Evolutionary conservation across 1,140 invertebrate species (phyloP), one percentile per base, ranked within the genome.

Genomic region (Papilio polyxenes): DNA sequence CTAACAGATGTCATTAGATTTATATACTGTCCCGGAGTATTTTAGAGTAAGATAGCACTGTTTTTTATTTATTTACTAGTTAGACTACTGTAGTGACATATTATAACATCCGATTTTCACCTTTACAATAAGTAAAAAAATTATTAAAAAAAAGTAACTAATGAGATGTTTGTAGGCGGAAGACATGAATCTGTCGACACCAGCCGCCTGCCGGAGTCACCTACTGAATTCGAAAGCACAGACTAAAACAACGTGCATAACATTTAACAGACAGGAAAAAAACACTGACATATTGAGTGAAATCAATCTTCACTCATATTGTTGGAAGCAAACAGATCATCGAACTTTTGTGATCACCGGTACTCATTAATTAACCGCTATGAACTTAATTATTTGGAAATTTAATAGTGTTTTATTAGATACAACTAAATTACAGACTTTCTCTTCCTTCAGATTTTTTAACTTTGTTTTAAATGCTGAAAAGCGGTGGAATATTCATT

Each of bases 121-220:
- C 37, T 53, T 65, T 40, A 80, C 49, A 65, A 48, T n/a, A 80
- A 62, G 17, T 40, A 15, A 69, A 44, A 10, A 48, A 65, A 8
- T 23, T 17, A 59, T 37, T n/a, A n/a, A n/a, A 80, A 62, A 80
- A 80, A 80, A 40, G 23, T 65, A 80, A 51, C 59, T 80, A 80
- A 80, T 69, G 78, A 80, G 15, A 80, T 48, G 78, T 44, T 15
- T 15, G 78, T 65, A 69, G 56, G 56, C 78, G 78, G 78, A 80
- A 80, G 78, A 40, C 78, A 80, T 80, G 77, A 80, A 80, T 80
- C 78, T 65, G 78, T 80, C 78, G 78, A 80, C 78, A 59, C 76
- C 37, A 17, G 76, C 76, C 20, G 78, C 59, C 59, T 51, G 78
- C 59, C 78, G 56, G 78, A 53, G 20, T 62, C 51, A 59, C 76